A percentile compares a stretch with the other conserved stretches of the same genome.
phyloP scores from a whole-genome alignment of 2,888 invertebrate genomes.

The Agrotis puta region DNA sequence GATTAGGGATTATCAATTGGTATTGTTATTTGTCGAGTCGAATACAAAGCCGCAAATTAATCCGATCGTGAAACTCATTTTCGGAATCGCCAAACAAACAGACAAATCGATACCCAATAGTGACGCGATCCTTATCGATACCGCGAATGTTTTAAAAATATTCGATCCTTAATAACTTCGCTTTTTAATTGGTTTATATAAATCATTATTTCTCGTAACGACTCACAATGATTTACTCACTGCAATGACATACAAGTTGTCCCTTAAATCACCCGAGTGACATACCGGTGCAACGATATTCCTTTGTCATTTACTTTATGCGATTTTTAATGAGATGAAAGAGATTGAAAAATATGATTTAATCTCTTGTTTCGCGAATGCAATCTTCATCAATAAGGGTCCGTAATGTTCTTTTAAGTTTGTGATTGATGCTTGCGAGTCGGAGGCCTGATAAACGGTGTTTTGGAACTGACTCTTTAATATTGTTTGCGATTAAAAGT shows the following conservation, averaged over 20 bases:
- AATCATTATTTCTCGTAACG: conserved; percentile 88
- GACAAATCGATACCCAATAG: conserved; percentile 62
- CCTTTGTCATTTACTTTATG: conserved; percentile 87
- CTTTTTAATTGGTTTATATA: conserved; percentile 89
- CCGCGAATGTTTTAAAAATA: conserved; percentile 62
- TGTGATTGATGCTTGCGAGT: conserved; percentile 43
- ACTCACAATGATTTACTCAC: conserved; percentile 87
- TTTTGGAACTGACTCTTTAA: not conserved
- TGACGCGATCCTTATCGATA: conserved; percentile 60
- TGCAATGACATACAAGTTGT: conserved; percentile 83
- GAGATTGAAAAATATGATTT: conserved; percentile 80
- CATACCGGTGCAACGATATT: conserved; percentile 72
- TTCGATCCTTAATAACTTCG: conserved; percentile 80
- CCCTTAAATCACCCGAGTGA: conserved; percentile 82
- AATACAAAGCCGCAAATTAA: conserved; percentile 8
- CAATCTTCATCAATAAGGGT: conserved; percentile 70
- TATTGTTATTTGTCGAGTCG: not conserved
- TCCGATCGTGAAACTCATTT: not conserved
- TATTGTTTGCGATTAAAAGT: not conserved
- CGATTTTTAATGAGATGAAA: conserved; percentile 86
- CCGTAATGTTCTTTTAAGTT: conserved; percentile 60
- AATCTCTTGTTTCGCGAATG: conserved; percentile 72
- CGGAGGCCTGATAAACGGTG: conserved; percentile 1
- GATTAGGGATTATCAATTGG: no score
- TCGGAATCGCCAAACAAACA: conserved; percentile 59